These are phyloP conservation scores for Ecliptopera silaceata DNA, from an alignment of 2,888 invertebrate species.

Conservation along the genomic window DNA sequence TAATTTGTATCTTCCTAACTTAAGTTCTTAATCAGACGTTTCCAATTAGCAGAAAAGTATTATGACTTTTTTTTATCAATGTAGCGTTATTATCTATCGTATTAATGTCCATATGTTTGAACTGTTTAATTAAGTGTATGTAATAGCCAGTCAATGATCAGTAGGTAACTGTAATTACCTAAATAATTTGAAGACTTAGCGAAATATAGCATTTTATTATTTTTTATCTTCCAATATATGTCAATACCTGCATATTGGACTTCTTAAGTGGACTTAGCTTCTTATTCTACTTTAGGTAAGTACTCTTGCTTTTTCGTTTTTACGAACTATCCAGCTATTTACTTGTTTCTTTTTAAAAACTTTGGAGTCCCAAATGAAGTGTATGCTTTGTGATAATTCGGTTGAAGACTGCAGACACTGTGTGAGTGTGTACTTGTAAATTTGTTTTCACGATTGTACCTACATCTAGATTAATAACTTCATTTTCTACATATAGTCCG, in stretches of 20 bases:
- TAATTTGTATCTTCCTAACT: background rate
- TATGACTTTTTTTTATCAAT: slow-evolving; percentile 7
- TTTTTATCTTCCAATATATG: background rate
- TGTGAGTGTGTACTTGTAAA: slow-evolving; percentile 66
- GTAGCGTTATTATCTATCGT: slow-evolving; percentile 12
- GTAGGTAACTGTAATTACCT: background rate
- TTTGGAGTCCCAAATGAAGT: slow-evolving; percentile 58
- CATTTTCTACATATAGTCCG: slow-evolving; percentile 30
- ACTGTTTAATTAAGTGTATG: slow-evolving; percentile 6
- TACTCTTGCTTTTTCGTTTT: too few relatives aligned
- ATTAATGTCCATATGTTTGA: slow-evolving; percentile 4
- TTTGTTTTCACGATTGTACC: slow-evolving; percentile 65
- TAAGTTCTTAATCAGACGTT: background rate
- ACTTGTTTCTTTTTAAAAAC: slow-evolving; percentile 20
- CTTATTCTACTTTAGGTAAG: too few relatives aligned
- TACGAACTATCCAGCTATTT: background rate
- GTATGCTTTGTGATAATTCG: slow-evolving; percentile 74
- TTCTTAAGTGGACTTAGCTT: too few relatives aligned
- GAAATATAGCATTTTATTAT: too few relatives aligned
- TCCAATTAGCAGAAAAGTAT: background rate
- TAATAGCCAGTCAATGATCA: background rate
- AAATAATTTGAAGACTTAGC: background rate
- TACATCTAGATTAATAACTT: slow-evolving; percentile 57
- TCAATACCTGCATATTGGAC: too few relatives aligned
- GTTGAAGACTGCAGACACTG: slow-evolving; percentile 74